These are phyloP conservation scores for Listronotus bonariensis DNA, from an alignment of 1,140 invertebrate species.

Conservation along the genomic window DNA sequence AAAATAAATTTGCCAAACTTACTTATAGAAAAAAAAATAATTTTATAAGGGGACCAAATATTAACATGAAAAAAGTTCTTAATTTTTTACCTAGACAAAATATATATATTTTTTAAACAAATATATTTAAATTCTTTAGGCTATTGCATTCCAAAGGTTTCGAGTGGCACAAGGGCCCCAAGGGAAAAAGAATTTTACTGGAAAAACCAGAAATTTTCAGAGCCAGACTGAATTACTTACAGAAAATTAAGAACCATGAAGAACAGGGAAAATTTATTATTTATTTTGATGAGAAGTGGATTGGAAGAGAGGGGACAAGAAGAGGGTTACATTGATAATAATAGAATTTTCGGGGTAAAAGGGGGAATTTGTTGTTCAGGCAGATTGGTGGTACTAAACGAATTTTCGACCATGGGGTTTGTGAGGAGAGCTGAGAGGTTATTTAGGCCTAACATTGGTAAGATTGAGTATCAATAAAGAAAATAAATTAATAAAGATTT, in stretches of 20 bases:
- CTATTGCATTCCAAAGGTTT: slow-evolving; percentile 1
- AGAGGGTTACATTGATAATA: background rate
- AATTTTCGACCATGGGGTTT: slow-evolving; percentile 7
- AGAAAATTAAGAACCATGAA: slow-evolving; percentile 3
- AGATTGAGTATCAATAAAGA: background rate
- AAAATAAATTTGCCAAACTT: no score
- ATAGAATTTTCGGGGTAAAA: background rate
- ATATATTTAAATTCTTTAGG: background rate
- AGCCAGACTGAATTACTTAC: background rate
- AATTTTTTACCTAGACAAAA: no score
- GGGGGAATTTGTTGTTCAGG: slow-evolving; percentile 7
- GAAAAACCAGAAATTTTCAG: background rate
- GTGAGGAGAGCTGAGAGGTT: background rate
- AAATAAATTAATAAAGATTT: no score
- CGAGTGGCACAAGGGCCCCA: background rate
- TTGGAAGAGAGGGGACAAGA: background rate
- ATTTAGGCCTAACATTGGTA: slow-evolving; percentile 4
- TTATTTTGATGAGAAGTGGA: slow-evolving; percentile 1
- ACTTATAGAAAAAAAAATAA: no score
- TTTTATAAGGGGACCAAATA: no score
- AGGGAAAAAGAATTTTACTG: slow-evolving; percentile 2
- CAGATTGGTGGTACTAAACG: background rate
- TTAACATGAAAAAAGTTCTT: no score
- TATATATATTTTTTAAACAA: no score
- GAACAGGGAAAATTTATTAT: slow-evolving; percentile 4